Evolutionary conservation across 2,888 invertebrate genomes (phyloP).

Genomic region (Limnephilus auricula): DNA sequence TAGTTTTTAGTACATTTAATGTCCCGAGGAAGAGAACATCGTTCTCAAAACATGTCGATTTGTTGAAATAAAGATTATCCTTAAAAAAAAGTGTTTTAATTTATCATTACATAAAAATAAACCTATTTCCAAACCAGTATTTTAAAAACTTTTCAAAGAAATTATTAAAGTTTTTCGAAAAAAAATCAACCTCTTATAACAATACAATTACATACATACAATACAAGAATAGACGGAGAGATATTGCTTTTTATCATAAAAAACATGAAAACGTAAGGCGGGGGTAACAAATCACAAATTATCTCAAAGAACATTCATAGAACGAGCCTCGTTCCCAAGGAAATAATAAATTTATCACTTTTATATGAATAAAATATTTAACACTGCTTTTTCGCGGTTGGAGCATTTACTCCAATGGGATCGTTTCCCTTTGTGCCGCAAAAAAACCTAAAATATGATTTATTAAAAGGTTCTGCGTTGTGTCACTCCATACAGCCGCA

Average conservation of each 20-base stretch:
- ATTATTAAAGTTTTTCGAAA: neutral
- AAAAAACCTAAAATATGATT: neutral
- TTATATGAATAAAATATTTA: neutral
- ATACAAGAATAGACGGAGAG: neutral
- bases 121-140: neutral
- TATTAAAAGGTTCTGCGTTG: neutral
- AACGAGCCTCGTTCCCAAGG: neutral
- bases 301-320: neutral
- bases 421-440: neutral
- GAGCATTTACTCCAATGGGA: conserved; percentile 2
- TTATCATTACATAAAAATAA: too few species aligned
- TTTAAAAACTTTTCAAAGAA: neutral
- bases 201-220: neutral
- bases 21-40: too few species aligned
- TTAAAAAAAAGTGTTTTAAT: too few species aligned
- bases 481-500: neutral
- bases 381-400: neutral
- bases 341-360: conserved; percentile 2
- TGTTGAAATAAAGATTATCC: too few species aligned
- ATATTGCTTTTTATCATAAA: neutral
- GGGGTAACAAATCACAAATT: neutral
- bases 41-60: too few species aligned
- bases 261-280: neutral
- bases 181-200: neutral
- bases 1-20: too few species aligned